Conservation (phyloP, 2,113 vertebrate genomes). For the Ailurus styani region DNA sequence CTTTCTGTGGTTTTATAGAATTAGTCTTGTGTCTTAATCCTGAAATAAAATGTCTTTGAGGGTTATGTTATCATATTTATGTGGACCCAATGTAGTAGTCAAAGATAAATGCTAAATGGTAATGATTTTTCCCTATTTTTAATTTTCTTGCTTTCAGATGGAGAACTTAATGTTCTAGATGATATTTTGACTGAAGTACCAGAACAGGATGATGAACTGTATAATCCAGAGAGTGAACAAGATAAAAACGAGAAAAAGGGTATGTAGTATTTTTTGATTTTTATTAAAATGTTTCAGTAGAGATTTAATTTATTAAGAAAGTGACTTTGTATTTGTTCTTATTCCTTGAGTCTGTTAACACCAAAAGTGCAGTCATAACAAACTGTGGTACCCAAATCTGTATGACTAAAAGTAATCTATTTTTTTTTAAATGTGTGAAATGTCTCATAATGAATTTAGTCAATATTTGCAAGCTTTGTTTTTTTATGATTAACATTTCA, state of each 20-base stretch:
- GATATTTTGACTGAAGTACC: constrained; percentile 98
- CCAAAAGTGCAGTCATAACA: background rate
- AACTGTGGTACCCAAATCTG: background rate
- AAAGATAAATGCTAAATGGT: background rate
- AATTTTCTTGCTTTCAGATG: constrained; percentile 84
- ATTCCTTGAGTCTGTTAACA: background rate
- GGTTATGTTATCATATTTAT: background rate
- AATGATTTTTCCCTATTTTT: constrained; percentile 4
- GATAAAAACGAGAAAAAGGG: constrained; percentile 96
- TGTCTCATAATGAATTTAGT: background rate
- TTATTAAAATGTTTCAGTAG: background rate
- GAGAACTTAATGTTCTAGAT: constrained; percentile 96
- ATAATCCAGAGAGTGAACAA: constrained; percentile 96
- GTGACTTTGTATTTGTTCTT: constrained; percentile 13
- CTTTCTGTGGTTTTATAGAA: background rate
- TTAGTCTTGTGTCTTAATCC: background rate
- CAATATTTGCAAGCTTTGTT: background rate
- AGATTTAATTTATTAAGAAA: constrained; percentile 7
- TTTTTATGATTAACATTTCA: constrained; percentile 21
- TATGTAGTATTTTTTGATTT: constrained; percentile 46
- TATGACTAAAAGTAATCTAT: background rate
- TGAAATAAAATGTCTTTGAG: background rate
- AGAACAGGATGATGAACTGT: constrained; percentile 97
- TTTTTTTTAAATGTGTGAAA: background rate
- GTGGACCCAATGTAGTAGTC: background rate